Percentiles rank a stretch among this genome's conserved stretches.
These are phyloP conservation scores for Riptortus pedestris DNA, from an alignment of 1,140 invertebrate species.

Conservation along the genomic window DNA sequence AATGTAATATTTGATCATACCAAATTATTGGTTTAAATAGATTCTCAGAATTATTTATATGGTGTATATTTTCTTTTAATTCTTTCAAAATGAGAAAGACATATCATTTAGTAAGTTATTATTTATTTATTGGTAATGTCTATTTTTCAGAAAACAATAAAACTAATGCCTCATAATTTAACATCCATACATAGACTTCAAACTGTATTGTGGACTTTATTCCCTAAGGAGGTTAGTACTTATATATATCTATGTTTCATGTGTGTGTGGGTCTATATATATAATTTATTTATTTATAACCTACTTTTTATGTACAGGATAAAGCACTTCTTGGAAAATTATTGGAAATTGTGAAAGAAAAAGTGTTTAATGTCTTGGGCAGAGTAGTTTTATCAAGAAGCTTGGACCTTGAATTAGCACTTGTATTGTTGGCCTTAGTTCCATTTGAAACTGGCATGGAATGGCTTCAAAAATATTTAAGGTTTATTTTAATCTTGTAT, in stretches of 20 bases:
- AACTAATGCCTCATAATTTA: neutral
- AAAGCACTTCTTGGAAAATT: neutral
- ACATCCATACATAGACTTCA: neutral
- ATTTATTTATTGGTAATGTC: too few species aligned
- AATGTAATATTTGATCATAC: too few species aligned
- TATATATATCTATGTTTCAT: neutral
- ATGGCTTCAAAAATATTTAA: neutral
- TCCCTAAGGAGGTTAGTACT: neutral
- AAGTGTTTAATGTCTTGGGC: neutral
- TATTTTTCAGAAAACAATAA: constrained; percentile 1
- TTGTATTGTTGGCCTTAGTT: neutral
- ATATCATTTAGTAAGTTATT: too few species aligned
- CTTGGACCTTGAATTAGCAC: neutral
- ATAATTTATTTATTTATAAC: neutral
- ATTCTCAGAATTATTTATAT: too few species aligned
- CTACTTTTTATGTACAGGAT: neutral
- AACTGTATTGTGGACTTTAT: neutral
- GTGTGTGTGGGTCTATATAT: neutral
- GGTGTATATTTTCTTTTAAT: too few species aligned
- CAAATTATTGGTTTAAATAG: too few species aligned
- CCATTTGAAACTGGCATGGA: neutral
- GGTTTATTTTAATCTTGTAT: neutral
- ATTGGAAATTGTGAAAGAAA: neutral
- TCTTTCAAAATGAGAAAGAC: too few species aligned
- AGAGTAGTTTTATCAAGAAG: constrained; percentile 1